Base-by-base conservation (phyloP, 2,888 invertebrate species). In the Beris chalybata region DNA sequence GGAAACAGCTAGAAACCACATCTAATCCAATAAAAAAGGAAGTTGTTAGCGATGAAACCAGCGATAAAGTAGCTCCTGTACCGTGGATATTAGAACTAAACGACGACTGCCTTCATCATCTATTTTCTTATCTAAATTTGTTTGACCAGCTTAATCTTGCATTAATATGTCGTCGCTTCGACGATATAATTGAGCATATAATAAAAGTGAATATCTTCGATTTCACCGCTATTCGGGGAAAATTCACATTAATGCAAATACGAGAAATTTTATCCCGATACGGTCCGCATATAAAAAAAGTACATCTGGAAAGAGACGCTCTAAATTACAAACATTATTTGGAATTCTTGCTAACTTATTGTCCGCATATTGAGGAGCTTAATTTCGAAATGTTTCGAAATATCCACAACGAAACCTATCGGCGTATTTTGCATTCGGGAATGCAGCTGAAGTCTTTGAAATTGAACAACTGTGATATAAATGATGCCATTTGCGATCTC, bases 91-190 rank as follows among this genome's bases (percentile, higher is more conserved):
- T 67, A 31, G 57, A 56, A 12, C 57, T 71, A 12, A 70, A 71
- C 31, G 69, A 67, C 54, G 70, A 71, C 32, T 70, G 68, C n/a
- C 31, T 71, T 12, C 52, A 67, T 9, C 67, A 70, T 31, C 58
- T 71, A 48, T 70, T 71, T 30, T 66, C 69, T 30, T 71, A 63
- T 64, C 29, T 71, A 15, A 22, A 38, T 9, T 31, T 65, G n/a
- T 45, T 56, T n/a, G 68, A 70, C 9, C 56, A 65, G 50, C 55
- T 66, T 9, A 64, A 50, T n/a, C 38, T 68, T 50, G 50, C 70
- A 1, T 52, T 38, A 4, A 22, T 67, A 12, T 70, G 68, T 13
- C 38, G 44, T n/a, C 65, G 70, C 4, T 68, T 70, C 44, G 38
- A 58, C 48, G 38, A 32, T 11, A 52, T 70, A 38, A 54, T 65